Evolutionary conservation across 1,140 invertebrate species (phyloP).

Genomic region (Lasioglossum baleicum): DNA sequence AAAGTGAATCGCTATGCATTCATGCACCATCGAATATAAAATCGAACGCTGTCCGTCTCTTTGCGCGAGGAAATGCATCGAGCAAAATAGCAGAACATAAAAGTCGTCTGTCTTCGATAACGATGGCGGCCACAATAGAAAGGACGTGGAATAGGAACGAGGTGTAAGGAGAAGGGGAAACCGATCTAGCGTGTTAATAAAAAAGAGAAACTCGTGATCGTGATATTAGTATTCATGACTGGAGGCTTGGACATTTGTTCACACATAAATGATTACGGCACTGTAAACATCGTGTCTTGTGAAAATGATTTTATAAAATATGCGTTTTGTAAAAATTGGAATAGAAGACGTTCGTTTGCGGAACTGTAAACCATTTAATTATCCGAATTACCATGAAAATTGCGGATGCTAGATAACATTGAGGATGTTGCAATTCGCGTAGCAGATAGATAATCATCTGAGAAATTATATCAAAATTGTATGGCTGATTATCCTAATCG

Average conservation of each 20-base stretch:
- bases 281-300: too few species aligned
- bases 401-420: too few species aligned
- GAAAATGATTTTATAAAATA: too few species aligned
- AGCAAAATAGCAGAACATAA: background rate
- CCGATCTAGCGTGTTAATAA: background rate
- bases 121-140: background rate
- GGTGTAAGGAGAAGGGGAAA: background rate
- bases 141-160: background rate
- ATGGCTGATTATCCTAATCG: too few species aligned
- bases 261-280: too few species aligned
- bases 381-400: too few species aligned
- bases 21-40: background rate
- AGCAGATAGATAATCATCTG: too few species aligned
- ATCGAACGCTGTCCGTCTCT: constrained; percentile 4
- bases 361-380: too few species aligned
- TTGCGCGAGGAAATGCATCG: background rate
- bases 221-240: background rate
- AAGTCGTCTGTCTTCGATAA: background rate
- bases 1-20: background rate
- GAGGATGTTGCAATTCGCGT: too few species aligned
- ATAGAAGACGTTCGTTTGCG: too few species aligned
- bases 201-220: constrained; percentile 23
- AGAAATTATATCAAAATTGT: too few species aligned
- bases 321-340: too few species aligned
- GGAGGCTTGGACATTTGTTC: background rate